phyloP scores from a whole-genome alignment of 2,888 invertebrate genomes.

The Apodemia zela region DNA sequence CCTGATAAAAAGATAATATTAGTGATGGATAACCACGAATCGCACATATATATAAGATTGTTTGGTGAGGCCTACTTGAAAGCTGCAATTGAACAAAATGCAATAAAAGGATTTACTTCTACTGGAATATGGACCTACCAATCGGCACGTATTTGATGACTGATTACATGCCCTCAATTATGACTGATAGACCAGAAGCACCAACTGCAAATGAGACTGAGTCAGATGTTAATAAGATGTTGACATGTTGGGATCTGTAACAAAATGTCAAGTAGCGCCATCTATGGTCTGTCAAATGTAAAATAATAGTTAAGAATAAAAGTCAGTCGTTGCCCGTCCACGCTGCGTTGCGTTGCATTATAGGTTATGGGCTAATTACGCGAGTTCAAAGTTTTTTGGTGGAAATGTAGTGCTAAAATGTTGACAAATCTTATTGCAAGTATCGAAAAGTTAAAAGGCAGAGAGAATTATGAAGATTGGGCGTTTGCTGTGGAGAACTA shows the following conservation, averaged over 20 bases:
- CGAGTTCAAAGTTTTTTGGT: background rate
- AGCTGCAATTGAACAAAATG: no score
- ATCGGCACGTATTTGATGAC: no score
- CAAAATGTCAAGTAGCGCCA: background rate
- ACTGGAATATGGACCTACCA: no score
- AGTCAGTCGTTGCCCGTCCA: background rate
- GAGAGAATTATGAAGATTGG: no score
- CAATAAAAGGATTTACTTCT: no score
- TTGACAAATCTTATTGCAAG: background rate
- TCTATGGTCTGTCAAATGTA: background rate
- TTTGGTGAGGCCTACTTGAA: no score
- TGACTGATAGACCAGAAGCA: no score
- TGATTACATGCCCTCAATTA: no score
- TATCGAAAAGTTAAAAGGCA: background rate
- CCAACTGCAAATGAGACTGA: no score
- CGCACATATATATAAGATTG: conserved; percentile 3
- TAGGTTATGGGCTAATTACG: conserved; percentile 3
- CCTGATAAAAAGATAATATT: conserved; percentile 19
- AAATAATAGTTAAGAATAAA: background rate
- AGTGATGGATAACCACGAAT: background rate
- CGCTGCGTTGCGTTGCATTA: background rate
- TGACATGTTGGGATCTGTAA: background rate
- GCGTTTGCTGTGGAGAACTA: no score
- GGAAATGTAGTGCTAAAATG: background rate
- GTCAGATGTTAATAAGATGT: no score